phyloP scores from a whole-genome alignment of 2,113 vertebrate species.

The Sylvia atricapilla region DNA sequence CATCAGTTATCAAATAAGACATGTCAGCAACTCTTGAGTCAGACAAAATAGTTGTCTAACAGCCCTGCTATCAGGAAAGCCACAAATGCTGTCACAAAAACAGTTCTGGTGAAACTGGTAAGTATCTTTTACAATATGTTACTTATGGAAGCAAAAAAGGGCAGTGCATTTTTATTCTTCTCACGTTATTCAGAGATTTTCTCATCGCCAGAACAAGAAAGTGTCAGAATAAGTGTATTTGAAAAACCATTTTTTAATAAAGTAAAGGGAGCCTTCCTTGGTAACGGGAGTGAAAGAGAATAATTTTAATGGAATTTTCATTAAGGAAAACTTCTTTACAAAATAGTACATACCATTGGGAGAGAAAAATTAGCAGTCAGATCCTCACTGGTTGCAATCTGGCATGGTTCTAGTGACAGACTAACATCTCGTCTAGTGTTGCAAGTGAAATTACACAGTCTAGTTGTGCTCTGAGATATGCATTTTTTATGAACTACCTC shows the following conservation, averaged over 20 bases:
- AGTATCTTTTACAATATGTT: background rate
- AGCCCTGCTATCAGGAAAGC: background rate
- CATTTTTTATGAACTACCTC: background rate
- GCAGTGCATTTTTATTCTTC: background rate
- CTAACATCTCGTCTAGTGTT: background rate
- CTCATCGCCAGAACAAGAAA: background rate
- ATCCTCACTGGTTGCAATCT: slow-evolving; percentile 22
- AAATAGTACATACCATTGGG: background rate
- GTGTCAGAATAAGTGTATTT: background rate
- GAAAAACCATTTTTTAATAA: background rate
- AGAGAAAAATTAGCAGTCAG: slow-evolving; percentile 51
- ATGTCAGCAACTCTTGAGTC: background rate
- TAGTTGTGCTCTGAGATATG: background rate
- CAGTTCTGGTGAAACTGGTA: background rate
- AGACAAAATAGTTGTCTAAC: background rate
- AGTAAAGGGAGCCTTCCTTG: background rate
- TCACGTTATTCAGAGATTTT: background rate
- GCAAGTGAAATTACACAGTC: background rate
- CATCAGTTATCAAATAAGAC: background rate
- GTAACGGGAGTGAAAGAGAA: background rate
- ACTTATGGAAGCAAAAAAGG: background rate
- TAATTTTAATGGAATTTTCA: background rate
- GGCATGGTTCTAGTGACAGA: background rate
- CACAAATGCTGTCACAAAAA: background rate
- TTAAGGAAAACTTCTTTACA: background rate